Evolutionary conservation across 2,888 invertebrate species (phyloP), one percentile per base, ranked within the genome.

Genomic region (Spicauda simplicius): DNA sequence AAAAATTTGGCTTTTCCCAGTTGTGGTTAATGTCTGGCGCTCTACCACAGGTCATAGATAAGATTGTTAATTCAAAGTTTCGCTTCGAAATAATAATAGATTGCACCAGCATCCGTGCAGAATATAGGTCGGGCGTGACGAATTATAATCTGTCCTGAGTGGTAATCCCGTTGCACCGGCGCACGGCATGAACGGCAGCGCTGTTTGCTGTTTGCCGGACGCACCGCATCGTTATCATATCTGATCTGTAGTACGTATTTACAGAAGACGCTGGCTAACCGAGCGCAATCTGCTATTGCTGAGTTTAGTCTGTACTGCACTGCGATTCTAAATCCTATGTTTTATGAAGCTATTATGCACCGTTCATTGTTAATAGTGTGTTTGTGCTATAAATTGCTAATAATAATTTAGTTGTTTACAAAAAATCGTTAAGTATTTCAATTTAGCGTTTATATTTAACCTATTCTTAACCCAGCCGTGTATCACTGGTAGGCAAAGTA

Each of bases 121-220:
- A 74, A 73, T 76, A 73, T 77, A 71, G 75, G 73, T 71, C 73
- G 83, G 75, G 75, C 83, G 86, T 87, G 87, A 83, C 79, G 82
- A 85, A 83, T 83, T 86, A 87, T 88, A 86, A 87, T 87, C 83
- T 80, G 79, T 71, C 72, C 74, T 71, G 73, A 71, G 68, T 71
- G 70, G 77, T 88, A 88, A 87, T 87, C 85, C 85, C 76, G 70
- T 69, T 67, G 76, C 77, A 76, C 64, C 69, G 74, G 72, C 71
- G 73, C 64, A 63, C 68, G 77, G 78, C 84, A 83, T 86, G 86
- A 79, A 37, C 58, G 58, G 80, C 81, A 69, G 68, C 72, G 69
- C 70, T 81, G 78, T 50, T 67, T 52, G 25, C 54, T 59, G 59
- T 78, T 64, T 58, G 75, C 74, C 64, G 73, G 69, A 72, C 76